Evolutionary conservation across 1,140 invertebrate species (phyloP).

Genomic region (Zaprionus tsacasi): DNA sequence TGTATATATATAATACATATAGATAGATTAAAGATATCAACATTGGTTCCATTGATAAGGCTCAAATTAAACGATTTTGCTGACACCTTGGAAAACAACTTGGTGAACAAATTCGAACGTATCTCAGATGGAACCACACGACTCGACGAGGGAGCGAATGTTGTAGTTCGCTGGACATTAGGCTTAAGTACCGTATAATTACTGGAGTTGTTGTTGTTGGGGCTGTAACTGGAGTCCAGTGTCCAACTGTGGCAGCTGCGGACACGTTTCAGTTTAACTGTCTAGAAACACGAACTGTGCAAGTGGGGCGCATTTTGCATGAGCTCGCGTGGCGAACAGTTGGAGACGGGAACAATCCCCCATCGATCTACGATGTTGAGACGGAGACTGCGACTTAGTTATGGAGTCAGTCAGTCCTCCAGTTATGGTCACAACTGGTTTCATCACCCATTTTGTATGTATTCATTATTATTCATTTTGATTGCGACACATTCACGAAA

Average conservation of each 20-base stretch:
- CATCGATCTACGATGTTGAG: constrained; percentile 54
- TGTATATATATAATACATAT: constrained; percentile 1
- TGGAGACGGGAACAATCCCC: constrained; percentile 23
- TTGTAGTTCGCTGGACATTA: background rate
- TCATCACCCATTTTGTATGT: constrained; percentile 69
- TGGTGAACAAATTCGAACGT: background rate
- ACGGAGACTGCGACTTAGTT: background rate
- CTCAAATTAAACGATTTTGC: background rate
- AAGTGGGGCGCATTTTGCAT: constrained; percentile 62
- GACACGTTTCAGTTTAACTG: constrained; percentile 58
- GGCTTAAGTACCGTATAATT: constrained; percentile 6
- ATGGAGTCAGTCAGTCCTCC: constrained; percentile 29
- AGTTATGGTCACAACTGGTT: constrained; percentile 76
- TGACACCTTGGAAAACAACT: background rate
- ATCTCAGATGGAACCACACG: background rate
- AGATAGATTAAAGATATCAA: background rate
- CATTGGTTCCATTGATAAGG: background rate
- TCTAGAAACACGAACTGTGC: constrained; percentile 49
- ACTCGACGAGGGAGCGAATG: background rate
- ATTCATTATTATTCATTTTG: constrained; percentile 79
- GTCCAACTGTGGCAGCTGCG: constrained; percentile 20
- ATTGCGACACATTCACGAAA: constrained; percentile 70
- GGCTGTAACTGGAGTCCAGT: background rate
- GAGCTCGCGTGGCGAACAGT: constrained; percentile 19
- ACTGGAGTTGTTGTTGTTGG: too few relatives aligned